Percentiles rank a stretch among this genome's conserved stretches.
phyloP scores from a whole-genome alignment of 2,797 vertebrate genomes.

The Takifugu ocellatus region DNA sequence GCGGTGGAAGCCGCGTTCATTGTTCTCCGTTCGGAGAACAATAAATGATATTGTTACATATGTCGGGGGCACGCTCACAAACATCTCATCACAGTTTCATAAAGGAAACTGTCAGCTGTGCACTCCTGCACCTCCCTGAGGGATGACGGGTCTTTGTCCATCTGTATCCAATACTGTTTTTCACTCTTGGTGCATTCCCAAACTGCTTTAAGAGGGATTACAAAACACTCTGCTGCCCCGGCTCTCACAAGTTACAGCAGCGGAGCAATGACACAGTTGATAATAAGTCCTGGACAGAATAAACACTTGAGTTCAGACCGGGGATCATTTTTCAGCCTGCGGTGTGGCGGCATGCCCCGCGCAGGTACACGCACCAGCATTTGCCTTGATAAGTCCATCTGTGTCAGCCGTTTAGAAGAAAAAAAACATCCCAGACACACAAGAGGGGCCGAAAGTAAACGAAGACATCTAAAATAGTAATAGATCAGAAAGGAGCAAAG shows the following conservation, averaged over 20 bases:
- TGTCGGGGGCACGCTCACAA: conserved; percentile 6
- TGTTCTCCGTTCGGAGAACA: conserved; percentile 16
- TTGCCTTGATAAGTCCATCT: conserved; percentile 43
- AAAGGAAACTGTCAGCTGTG: conserved; percentile 28
- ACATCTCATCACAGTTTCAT: conserved; percentile 30
- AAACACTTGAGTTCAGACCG: conserved; percentile 52
- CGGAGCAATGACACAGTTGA: conserved; percentile 51
- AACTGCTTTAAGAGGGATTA: conserved; percentile 48
- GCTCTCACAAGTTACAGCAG: conserved; percentile 37
- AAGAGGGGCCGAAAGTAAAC: conserved; percentile 38
- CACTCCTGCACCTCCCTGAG: conserved; percentile 43
- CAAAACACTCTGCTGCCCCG: conserved; percentile 40
- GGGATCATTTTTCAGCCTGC: conserved; percentile 37
- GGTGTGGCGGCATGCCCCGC: conserved; percentile 26
- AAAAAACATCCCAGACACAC: conserved; percentile 30
- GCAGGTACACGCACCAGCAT: conserved; percentile 47
- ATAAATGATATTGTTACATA: conserved; percentile 27
- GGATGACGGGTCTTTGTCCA: conserved; percentile 41
- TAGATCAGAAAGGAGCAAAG: conserved; percentile 43
- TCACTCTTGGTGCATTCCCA: conserved; percentile 41
- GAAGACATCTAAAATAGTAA: conserved; percentile 36
- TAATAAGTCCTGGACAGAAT: conserved; percentile 62
- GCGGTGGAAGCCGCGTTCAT: conserved; percentile 36
- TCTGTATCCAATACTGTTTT: conserved; percentile 46
- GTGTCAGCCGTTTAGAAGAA: conserved; percentile 18